Base-by-base conservation (phyloP, 2,797 vertebrate species). In the Bothrops alternatus region DNA sequence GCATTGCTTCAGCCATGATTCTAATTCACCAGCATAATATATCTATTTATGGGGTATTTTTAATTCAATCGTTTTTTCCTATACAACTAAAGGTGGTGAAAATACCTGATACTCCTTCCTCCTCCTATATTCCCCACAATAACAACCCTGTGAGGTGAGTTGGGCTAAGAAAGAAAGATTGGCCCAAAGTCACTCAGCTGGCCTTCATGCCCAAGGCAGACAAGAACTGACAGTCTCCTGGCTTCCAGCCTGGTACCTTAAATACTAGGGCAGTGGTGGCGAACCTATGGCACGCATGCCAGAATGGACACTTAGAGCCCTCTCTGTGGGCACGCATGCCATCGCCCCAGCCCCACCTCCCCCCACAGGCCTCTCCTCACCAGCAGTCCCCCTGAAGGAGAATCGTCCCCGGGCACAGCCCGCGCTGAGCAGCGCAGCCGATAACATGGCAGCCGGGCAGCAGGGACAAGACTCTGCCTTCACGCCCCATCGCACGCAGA, bases 391-490 rank as follows among this genome's bases (percentile, higher is more conserved):
- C 10, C 50, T 8, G 7, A 10, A 53, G 8, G 1, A 53, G 50
- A 53, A 8, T 53, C 8, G 2, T 8, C 10, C 50, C 1, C 0
- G 50, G 50, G 50, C 10, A 8, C 8, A 0, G 8, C 50, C 50
- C 0, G 0, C 1, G 0, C 50, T 8, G 1, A 53, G 50, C 50
- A 53, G 8, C 0, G 50, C 50, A 53, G 50, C 50, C 50, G 2
- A 53, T 53, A 1, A 53, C 8, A 53, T 53, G 50, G 50, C 50
- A 53, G 50, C 50, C 50, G 50, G 50, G 50, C 50, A 53, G 50
- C 10, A 53, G 50, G 50, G 50, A 53, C 50, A 53, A 53, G 8
- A 53, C 50, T 53, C 50, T 7, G 8, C 7, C 8, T 8, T 53
- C 50, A 8, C 1, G 8, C 10, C 50, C 50, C 50, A 53, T 53